phyloP scores from a whole-genome alignment of 2,797 vertebrate species.

The Synaphobranchus kaupii region DNA sequence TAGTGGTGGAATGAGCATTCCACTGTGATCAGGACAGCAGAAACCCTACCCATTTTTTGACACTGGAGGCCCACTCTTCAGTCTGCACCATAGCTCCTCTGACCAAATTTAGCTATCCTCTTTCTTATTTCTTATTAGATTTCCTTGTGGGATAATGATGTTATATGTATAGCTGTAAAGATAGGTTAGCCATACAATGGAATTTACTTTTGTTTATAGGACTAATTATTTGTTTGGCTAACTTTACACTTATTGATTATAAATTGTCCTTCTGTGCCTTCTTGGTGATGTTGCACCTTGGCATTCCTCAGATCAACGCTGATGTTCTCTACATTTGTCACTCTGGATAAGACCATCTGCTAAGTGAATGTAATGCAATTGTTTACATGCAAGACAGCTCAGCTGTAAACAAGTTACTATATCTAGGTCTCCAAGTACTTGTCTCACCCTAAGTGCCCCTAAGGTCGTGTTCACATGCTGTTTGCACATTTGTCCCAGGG shows the following conservation, averaged over 20 bases:
- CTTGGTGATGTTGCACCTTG: neutral
- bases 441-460: neutral
- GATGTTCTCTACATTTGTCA: neutral
- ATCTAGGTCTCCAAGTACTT: neutral
- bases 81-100: neutral
- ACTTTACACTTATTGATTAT: neutral
- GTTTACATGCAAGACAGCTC: neutral
- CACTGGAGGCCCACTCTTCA: neutral
- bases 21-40: neutral
- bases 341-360: neutral
- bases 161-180: neutral
- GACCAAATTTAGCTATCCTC: neutral
- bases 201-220: neutral
- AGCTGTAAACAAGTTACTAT: constrained; percentile 7
- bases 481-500: neutral
- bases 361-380: neutral
- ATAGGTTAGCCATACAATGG: neutral
- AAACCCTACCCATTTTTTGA: neutral
- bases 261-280: neutral
- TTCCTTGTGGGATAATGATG: neutral
- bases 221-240: neutral
- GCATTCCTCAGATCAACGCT: neutral
- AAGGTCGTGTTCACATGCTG: neutral
- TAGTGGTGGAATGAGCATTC: neutral
- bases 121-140: neutral